Conservation (phyloP, 2,797 vertebrate species). For the Sebastes diploproa region DNA sequence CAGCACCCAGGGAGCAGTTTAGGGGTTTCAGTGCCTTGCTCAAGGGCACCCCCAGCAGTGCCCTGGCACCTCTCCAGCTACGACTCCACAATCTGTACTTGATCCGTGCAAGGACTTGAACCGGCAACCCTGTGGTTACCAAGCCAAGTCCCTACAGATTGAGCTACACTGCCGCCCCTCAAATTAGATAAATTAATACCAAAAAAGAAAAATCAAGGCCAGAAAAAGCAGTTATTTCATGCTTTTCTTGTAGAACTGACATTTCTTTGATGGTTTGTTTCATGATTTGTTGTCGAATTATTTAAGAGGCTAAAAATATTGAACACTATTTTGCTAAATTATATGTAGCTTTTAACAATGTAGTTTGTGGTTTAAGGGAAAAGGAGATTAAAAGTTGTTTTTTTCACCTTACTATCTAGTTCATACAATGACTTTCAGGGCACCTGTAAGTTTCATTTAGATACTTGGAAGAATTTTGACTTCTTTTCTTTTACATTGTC, state of each 20-base stretch:
- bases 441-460: too few species aligned
- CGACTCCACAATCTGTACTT: too few species aligned
- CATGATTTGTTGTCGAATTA: not conserved
- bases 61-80: too few species aligned
- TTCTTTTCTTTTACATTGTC: too few species aligned
- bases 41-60: too few species aligned
- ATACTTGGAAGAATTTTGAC: too few species aligned
- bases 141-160: too few species aligned
- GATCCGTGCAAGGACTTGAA: too few species aligned
- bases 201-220: not conserved
- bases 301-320: not conserved
- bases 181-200: not conserved
- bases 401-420: not conserved
- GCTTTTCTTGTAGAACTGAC: not conserved
- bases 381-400: not conserved
- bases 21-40: too few species aligned
- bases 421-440: not conserved
- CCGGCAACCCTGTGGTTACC: too few species aligned
- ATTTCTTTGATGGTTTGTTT: not conserved
- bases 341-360: not conserved
- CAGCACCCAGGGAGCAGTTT: too few species aligned
- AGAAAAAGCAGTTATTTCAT: not conserved
- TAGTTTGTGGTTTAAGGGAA: not conserved
- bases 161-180: too few species aligned
- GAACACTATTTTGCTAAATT: not conserved